phyloP scores from a whole-genome alignment of 2,888 invertebrate genomes.

The Platycheirus albimanus region DNA sequence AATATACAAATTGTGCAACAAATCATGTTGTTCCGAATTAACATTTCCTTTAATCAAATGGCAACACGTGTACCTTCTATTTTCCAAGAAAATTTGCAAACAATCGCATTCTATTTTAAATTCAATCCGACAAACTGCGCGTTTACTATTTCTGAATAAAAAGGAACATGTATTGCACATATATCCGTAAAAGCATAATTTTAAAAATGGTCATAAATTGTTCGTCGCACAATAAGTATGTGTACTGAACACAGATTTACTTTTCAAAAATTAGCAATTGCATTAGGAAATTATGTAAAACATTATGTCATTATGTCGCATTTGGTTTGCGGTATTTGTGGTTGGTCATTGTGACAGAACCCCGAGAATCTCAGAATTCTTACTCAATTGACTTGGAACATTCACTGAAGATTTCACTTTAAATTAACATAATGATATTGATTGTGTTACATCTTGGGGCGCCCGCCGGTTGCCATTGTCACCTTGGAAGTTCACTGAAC shows the following conservation, averaged over 20 bases:
- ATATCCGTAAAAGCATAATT: not conserved
- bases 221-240: not conserved
- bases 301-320: not conserved
- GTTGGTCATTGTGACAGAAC: slow-evolving; percentile 18
- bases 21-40: slow-evolving; percentile 10
- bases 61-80: not conserved
- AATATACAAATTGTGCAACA: too few species aligned
- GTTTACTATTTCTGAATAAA: not conserved
- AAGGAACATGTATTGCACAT: too few species aligned
- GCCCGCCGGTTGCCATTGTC: not conserved
- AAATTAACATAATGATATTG: slow-evolving; percentile 5
- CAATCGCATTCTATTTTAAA: slow-evolving; percentile 11
- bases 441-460: slow-evolving; percentile 11
- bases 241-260: not conserved
- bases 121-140: slow-evolving; percentile 8
- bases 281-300: slow-evolving; percentile 15
- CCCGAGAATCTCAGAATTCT: not conserved
- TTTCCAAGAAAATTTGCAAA: slow-evolving; percentile 27
- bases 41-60: slow-evolving; percentile 19
- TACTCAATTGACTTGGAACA: not conserved
- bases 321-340: not conserved
- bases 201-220: not conserved
- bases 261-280: not conserved
- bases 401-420: slow-evolving; percentile 11
- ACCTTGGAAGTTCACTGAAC: slow-evolving; percentile 22